Conservation (phyloP, 2,888 invertebrate genomes). For the Agonum fuliginosum region DNA sequence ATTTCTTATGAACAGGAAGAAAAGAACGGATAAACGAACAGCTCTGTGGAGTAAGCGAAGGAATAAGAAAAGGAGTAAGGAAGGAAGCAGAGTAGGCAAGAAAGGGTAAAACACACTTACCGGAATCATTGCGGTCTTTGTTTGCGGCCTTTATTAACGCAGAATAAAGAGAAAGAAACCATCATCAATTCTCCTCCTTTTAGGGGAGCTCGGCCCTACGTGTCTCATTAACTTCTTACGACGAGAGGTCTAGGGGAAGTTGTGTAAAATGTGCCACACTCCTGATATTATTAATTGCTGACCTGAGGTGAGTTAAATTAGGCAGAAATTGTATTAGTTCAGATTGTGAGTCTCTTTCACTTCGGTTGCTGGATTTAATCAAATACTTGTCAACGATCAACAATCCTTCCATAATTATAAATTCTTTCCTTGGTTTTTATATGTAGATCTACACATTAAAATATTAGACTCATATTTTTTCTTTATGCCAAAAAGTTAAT, state of each 20-base stretch:
- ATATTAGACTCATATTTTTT: no score
- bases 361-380: slow-evolving; percentile 18
- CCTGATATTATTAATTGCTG: slow-evolving; percentile 45
- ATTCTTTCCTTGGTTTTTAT: no score
- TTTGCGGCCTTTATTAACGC: slow-evolving; percentile 54
- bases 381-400: slow-evolving; percentile 21
- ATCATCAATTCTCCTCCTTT: slow-evolving; percentile 52
- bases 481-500: no score
- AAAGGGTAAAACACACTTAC: slow-evolving; percentile 53
- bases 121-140: slow-evolving; percentile 52
- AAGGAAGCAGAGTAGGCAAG: slow-evolving; percentile 32
- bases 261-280: slow-evolving; percentile 22
- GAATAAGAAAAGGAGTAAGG: slow-evolving; percentile 31
- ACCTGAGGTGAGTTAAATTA: slow-evolving; percentile 48
- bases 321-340: slow-evolving; percentile 50
- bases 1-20: no score
- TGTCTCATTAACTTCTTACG: slow-evolving; percentile 54
- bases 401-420: no score
- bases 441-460: no score
- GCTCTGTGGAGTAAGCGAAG: slow-evolving; percentile 5
- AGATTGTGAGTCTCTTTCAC: background rate
- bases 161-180: slow-evolving; percentile 58
- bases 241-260: slow-evolving; percentile 3
- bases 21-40: background rate
- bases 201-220: slow-evolving; percentile 26